Conservation (phyloP, 2,888 invertebrate genomes). For the Drosophila acutilabella region DNA sequence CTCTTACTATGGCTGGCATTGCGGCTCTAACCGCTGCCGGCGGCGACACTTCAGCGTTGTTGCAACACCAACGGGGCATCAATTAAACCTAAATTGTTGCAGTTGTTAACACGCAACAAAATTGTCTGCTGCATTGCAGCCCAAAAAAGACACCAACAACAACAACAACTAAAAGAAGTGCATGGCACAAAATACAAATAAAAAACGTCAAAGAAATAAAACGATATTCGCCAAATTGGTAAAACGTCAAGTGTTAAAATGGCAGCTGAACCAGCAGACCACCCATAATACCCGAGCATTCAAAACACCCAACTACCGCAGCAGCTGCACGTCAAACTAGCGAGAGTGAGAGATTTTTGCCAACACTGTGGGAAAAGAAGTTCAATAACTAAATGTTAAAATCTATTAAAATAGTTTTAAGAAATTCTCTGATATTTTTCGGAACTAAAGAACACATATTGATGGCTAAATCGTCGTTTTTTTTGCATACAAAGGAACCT, state of each 20-base stretch:
- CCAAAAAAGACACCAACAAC: no score
- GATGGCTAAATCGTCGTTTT: no score
- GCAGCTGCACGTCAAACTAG: neutral
- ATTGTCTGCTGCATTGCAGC: constrained; percentile 77
- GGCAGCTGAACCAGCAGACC: constrained; percentile 16
- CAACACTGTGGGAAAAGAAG: constrained; percentile 34
- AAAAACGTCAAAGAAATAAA: constrained; percentile 35
- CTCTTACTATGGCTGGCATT: neutral
- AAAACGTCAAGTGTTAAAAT: constrained; percentile 75
- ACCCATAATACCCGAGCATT: neutral
- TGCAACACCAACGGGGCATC: constrained; percentile 69
- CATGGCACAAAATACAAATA: constrained; percentile 5
- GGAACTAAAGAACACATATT: no score
- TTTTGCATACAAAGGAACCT: no score
- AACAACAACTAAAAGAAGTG: constrained; percentile 25
- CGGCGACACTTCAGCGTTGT: constrained; percentile 74
- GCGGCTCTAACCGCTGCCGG: constrained; percentile 50
- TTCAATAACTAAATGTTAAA: no score
- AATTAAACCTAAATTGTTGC: constrained; percentile 81
- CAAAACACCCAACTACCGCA: neutral
- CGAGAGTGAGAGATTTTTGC: constrained; percentile 25
- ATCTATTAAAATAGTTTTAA: no score
- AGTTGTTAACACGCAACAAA: constrained; percentile 81
- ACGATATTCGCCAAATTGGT: constrained; percentile 67
- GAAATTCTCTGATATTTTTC: no score